These are phyloP conservation scores for Gavia stellata DNA, from an alignment of 2,113 vertebrate genomes.

Conservation along the genomic window DNA sequence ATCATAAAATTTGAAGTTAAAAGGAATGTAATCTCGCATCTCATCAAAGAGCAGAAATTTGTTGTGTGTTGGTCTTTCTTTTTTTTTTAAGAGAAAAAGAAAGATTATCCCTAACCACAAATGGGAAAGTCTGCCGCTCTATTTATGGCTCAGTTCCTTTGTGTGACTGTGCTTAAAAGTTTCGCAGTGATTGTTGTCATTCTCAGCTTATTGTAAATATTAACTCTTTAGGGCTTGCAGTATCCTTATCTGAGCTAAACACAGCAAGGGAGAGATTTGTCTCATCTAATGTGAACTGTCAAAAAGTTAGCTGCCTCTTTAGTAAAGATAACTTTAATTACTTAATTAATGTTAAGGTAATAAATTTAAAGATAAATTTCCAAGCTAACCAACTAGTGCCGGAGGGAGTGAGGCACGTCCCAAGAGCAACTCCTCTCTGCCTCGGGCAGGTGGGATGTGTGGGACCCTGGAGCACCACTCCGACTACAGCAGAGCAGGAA, in stretches of 20 bases:
- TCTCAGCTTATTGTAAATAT: not conserved
- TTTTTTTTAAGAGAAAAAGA: not conserved
- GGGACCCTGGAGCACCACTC: not conserved
- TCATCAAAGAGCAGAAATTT: conserved; percentile 50
- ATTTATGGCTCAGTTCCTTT: conserved; percentile 20
- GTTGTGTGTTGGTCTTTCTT: not conserved
- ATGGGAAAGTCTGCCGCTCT: not conserved
- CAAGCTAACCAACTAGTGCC: not conserved
- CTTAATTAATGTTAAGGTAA: not conserved
- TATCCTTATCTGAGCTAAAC: not conserved
- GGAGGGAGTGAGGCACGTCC: not conserved
- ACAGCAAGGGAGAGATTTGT: not conserved
- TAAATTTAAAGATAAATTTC: not conserved
- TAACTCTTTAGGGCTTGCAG: not conserved
- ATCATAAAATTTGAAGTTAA: conserved; percentile 49
- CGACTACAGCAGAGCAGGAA: not conserved
- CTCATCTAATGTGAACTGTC: not conserved
- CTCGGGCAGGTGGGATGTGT: too few relatives aligned
- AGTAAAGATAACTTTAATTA: not conserved
- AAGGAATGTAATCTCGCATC: conserved; percentile 48
- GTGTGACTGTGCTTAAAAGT: not conserved
- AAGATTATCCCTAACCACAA: not conserved
- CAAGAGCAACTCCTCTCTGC: not conserved
- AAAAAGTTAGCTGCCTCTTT: not conserved
- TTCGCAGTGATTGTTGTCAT: not conserved